These are phyloP conservation scores for Potamilus streckersoni DNA, from an alignment of 1,140 invertebrate species.

Conservation along the genomic window DNA sequence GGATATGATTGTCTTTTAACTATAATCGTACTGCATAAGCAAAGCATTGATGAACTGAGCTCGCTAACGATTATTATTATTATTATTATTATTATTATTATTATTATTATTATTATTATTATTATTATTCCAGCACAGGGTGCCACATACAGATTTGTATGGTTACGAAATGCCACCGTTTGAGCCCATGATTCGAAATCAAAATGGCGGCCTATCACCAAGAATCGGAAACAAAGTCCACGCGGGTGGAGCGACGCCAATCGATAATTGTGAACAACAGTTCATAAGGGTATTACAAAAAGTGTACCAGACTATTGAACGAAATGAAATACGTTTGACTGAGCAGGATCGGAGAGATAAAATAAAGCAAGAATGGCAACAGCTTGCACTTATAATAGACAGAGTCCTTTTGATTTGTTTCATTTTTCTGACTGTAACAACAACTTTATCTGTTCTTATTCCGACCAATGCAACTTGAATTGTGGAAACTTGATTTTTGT, in stretches of 20 bases:
- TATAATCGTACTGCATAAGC: too few species aligned
- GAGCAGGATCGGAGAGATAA: slow-evolving; percentile 78
- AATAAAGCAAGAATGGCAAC: slow-evolving; percentile 81
- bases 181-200: slow-evolving; percentile 30
- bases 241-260: slow-evolving; percentile 13
- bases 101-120: background rate
- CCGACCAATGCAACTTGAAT: slow-evolving; percentile 20
- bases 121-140: slow-evolving; percentile 43
- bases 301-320: slow-evolving; percentile 79
- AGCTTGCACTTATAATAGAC: slow-evolving; percentile 79
- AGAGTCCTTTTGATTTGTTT: slow-evolving; percentile 78
- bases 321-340: slow-evolving; percentile 76
- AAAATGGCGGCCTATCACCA: slow-evolving; percentile 62
- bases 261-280: slow-evolving; percentile 73
- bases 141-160: slow-evolving; percentile 56
- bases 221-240: slow-evolving; percentile 47
- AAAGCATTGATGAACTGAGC: too few species aligned
- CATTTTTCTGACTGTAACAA: slow-evolving; percentile 72
- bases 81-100: too few species aligned
- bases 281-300: slow-evolving; percentile 76
- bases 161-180: slow-evolving; percentile 47
- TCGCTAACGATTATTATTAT: too few species aligned
- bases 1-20: too few species aligned
- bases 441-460: slow-evolving; percentile 58
- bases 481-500: too few species aligned